Evolutionary conservation across 2,888 invertebrate species (phyloP), one percentile per base, ranked within the genome.

Genomic region (Melitaea athalia): DNA sequence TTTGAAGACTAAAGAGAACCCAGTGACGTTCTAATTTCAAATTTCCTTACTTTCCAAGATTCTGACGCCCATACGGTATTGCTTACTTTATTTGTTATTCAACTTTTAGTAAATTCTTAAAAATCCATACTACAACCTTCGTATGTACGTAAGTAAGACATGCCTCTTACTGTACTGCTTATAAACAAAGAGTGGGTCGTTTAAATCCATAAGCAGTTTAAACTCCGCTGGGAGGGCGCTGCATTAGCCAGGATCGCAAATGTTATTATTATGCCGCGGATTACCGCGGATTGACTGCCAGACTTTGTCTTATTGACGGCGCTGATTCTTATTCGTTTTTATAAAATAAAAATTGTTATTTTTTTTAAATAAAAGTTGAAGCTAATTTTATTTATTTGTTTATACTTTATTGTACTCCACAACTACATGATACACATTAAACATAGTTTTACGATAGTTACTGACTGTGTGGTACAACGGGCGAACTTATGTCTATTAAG

Each of bases 171-270:
- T 55, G 45, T 49, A 43, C 67, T 43, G 67, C 67, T 67, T 67
- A 67, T 67, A 67, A 67, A 67, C 74, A 77, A 79, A 80, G 81
- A 80, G 76, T 71, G 78, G 81, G 79, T 85, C 70, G 85, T 88
- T 88, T 87, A 84, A 85, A 81, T 78, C 79, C 71, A 76, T 87
- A 88, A 87, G 87, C 86, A 87, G 88, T 89, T 88, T 87, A 88
- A 88, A 88, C 81, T 86, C 89, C 87, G 71, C 78, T 69, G 88
- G 82, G 82, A 64, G 63, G 67, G 76, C 31, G 78, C 78, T 86
- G 80, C 89, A 89, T 89, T 89, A 89, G 87, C 86, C 79, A 77
- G 77, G 83, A 80, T 83, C 82, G 79, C 81, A 88, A 88, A 89
- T 88, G 85, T 85, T 89, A 88, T 89, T 88, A 88, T 88, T 85